Conservation (phyloP, 2,888 invertebrate genomes). For the Epinotia brunnichana region DNA sequence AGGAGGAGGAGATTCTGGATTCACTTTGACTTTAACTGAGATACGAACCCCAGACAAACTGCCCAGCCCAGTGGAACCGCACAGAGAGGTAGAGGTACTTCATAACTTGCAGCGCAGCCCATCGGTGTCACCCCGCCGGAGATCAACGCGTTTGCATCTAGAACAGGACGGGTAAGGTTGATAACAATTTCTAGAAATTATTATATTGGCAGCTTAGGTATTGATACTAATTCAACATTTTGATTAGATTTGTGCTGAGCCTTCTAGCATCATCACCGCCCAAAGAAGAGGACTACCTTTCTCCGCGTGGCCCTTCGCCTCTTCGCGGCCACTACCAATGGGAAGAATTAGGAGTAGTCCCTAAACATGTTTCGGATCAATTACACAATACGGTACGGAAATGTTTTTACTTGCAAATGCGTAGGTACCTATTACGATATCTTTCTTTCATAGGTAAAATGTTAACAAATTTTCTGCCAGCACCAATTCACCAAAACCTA, state of each 20-base stretch:
- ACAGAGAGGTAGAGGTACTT: constrained; percentile 87
- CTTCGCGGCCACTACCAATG: constrained; percentile 76
- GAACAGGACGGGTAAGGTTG: constrained; percentile 75
- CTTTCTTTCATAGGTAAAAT: too few species aligned
- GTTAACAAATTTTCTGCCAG: too few species aligned
- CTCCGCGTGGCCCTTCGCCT: constrained; percentile 67
- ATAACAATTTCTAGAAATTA: background rate
- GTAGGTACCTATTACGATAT: background rate
- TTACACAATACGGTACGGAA: constrained; percentile 87
- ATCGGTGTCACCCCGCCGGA: constrained; percentile 78
- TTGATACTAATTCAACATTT: constrained; percentile 11
- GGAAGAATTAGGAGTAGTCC: constrained; percentile 86
- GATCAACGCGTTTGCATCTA: constrained; percentile 70
- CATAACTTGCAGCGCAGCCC: constrained; percentile 88
- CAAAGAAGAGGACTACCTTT: constrained; percentile 61
- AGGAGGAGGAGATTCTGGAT: constrained; percentile 67
- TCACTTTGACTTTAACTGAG: constrained; percentile 70
- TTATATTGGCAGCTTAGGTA: background rate
- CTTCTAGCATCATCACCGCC: constrained; percentile 69
- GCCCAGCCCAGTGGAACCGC: constrained; percentile 81
- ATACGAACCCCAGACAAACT: constrained; percentile 71
- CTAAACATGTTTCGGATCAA: constrained; percentile 85
- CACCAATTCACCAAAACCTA: too few species aligned
- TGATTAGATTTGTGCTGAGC: constrained; percentile 70
- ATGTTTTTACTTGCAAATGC: background rate